A percentile compares a stretch with the other conserved stretches of the same genome.
These are phyloP conservation scores for Alloscopus bannaensis DNA, from an alignment of 2,888 invertebrate genomes.

Conservation along the genomic window DNA sequence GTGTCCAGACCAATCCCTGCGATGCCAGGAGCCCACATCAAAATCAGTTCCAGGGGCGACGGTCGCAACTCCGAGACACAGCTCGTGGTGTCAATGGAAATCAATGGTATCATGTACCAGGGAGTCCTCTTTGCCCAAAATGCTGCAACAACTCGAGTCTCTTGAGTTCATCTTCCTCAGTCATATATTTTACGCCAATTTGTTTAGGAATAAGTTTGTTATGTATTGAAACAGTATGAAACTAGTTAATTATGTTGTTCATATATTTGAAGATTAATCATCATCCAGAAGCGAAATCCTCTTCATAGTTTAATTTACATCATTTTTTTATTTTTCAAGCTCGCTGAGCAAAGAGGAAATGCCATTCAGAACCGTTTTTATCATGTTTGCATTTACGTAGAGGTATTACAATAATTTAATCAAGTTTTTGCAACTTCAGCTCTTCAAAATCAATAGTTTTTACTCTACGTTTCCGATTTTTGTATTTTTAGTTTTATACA, in stretches of 20 bases:
- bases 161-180: conserved; percentile 42
- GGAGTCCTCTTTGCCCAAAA: conserved; percentile 89
- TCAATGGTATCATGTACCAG: conserved; percentile 96
- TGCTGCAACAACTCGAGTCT: conserved; percentile 63
- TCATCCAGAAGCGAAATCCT: conserved; percentile 30
- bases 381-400: no score
- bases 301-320: conserved; percentile 26
- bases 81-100: conserved; percentile 94
- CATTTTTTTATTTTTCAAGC: no score
- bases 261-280: no score
- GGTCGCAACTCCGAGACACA: conserved; percentile 90
- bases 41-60: conserved; percentile 91
- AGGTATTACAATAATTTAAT: no score
- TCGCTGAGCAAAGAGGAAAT: no score
- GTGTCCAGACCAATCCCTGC: conserved; percentile 74
- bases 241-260: not conserved
- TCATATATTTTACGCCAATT: conserved; percentile 49
- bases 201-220: conserved; percentile 45
- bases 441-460: conserved; percentile 31
- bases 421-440: no score
- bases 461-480: conserved; percentile 32
- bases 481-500: conserved; percentile 54
- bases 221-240: not conserved
- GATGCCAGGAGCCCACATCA: conserved; percentile 84
- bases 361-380: no score